Conservation (phyloP, 64 coral and sea anemone species). For the Porites australiensis region DNA sequence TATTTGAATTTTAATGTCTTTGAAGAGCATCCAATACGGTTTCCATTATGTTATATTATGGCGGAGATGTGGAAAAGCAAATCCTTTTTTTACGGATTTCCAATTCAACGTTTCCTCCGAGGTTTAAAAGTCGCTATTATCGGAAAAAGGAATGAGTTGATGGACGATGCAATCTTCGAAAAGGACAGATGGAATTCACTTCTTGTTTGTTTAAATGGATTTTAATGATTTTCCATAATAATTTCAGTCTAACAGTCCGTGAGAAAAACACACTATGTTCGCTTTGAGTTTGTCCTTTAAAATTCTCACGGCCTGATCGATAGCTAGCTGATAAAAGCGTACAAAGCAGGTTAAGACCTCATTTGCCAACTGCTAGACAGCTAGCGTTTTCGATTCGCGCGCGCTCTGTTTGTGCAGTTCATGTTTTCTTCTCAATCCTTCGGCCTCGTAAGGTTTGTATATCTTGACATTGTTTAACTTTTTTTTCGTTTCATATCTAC, state of each 20-base stretch:
- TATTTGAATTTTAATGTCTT: slow-evolving; percentile 3
- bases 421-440: not conserved
- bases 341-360: not conserved
- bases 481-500: not conserved
- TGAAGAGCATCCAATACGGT: not conserved
- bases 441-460: slow-evolving; percentile 28
- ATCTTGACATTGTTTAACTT: not conserved
- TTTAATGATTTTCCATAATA: slow-evolving; percentile 76
- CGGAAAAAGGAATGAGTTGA: not conserved
- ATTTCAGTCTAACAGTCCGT: slow-evolving; percentile 73
- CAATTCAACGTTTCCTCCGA: not conserved
- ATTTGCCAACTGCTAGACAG: not conserved
- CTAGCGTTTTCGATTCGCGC: not conserved
- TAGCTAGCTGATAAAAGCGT: slow-evolving; percentile 26
- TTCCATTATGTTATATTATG: not conserved
- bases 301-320: slow-evolving; percentile 71
- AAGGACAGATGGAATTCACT: slow-evolving; percentile 19
- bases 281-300: slow-evolving; percentile 60
- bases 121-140: not conserved
- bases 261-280: slow-evolving; percentile 74
- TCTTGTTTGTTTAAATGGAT: slow-evolving; percentile 56
- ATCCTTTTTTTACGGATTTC: not conserved
- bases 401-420: not conserved
- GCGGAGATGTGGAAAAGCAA: not conserved
- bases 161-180: not conserved